A percentile compares a stretch with the other conserved stretches of the same genome.
These are phyloP conservation scores for Siniperca chuatsi DNA, from an alignment of 2,113 vertebrate species.

Conservation along the genomic window DNA sequence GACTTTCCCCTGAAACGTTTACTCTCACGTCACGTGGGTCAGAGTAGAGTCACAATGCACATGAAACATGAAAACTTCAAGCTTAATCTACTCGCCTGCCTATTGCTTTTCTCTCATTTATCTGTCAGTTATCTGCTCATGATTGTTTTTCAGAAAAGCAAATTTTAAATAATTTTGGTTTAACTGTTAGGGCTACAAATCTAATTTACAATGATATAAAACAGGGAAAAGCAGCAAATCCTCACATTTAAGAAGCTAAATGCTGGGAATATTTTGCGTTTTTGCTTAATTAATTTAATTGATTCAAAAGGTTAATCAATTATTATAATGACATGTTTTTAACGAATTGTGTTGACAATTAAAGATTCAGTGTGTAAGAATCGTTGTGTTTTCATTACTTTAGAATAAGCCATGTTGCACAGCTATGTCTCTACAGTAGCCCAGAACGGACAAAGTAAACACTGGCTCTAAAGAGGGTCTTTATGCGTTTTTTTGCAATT, in stretches of 20 bases:
- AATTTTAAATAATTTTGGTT: not conserved
- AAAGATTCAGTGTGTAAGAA: too few species aligned
- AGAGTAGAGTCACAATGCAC: not conserved
- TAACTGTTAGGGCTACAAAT: not conserved
- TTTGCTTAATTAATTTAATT: not conserved
- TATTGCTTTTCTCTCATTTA: not conserved
- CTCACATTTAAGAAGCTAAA: not conserved
- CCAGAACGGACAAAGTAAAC: too few species aligned
- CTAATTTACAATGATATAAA: not conserved
- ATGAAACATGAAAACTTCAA: conserved; percentile 6
- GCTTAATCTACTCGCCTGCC: not conserved
- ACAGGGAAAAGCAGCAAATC: not conserved
- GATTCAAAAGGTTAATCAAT: not conserved
- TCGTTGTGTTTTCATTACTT: too few species aligned
- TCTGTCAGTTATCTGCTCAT: not conserved
- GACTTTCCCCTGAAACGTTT: conserved; percentile 10
- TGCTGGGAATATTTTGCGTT: not conserved
- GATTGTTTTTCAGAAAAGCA: not conserved
- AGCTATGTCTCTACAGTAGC: too few species aligned
- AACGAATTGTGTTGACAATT: too few species aligned
- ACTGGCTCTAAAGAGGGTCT: too few species aligned
- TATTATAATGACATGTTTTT: not conserved
- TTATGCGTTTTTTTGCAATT: too few species aligned
- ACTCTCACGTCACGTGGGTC: conserved; percentile 41
- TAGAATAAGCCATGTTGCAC: too few species aligned